Base-by-base conservation (phyloP, 2,888 invertebrate genomes). In the Lobophora halterata region DNA sequence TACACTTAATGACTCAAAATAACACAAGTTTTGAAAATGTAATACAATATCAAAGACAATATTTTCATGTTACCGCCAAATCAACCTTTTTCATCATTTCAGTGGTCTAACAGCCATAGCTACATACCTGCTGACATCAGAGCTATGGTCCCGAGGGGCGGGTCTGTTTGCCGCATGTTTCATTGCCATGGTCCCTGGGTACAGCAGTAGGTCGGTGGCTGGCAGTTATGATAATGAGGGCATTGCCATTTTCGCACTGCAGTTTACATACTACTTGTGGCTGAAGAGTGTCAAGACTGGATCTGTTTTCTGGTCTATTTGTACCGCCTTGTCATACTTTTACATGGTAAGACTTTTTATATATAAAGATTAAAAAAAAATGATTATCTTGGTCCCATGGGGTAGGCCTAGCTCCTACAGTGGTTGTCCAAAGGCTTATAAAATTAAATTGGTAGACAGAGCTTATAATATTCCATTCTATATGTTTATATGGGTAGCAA, bases 161-260 rank as follows among this genome's bases (percentile, higher is more conserved):
- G 99, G 99, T 3, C 87, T 99, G 9, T 98, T 99, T 88, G 99
- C 99, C 5, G 99, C 99, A 2, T 98, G 98, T 78, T 99, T 99
- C 75, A 99, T 99, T 60, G 98, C 98, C 24, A 98, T 99, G 61
- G 96, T 99, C 17, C 99, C 99, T 25, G 99, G 99, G 35, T 99
- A 99, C 82, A 99, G 99, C 57, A 98, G 98, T 68, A 91, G 99
- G 43, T 99, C 99, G 0, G 99, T 99, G 6, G 99, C 99, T 16
- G 99, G 99, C 12, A 99, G 98, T 65, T 99, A 99, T 75, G 99
- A 99, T 73, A 99, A 99, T 86, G 99, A 99, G 86, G 99, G 99
- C 50, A 99, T 99, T 71, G 99, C 99, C 32, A 99, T 99, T 63
- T 99, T 99, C 88, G 99, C 99, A 1, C 90, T 99, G 32, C 99